Conservation (phyloP, 2,113 vertebrate species). For the Xiphias gladius region DNA sequence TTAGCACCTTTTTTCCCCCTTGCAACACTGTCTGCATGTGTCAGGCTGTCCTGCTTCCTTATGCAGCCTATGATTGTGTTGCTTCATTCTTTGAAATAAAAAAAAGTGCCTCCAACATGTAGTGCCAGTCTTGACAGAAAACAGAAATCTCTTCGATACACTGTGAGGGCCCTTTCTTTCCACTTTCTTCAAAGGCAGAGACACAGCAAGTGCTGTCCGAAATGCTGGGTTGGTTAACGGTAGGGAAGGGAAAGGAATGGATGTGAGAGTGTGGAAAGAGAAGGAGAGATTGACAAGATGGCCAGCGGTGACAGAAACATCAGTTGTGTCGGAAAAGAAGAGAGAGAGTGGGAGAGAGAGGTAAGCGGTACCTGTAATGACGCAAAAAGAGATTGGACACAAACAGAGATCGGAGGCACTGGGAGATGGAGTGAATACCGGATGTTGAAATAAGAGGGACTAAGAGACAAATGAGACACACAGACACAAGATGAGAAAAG, state of each 20-base stretch:
- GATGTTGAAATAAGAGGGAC: conserved; percentile 40
- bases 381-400: conserved; percentile 59
- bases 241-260: conserved; percentile 39
- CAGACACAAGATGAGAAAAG: conserved; percentile 31
- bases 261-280: conserved; percentile 27
- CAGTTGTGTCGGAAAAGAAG: conserved; percentile 58
- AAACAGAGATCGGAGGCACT: conserved; percentile 51
- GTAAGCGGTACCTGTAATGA: conserved; percentile 46
- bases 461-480: conserved; percentile 45
- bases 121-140: conserved; percentile 66
- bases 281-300: conserved; percentile 39
- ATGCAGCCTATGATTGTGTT: conserved; percentile 63
- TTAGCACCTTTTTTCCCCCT: conserved; percentile 21
- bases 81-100: conserved; percentile 76
- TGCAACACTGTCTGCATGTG: conserved; percentile 32
- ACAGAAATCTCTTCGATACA: conserved; percentile 72
- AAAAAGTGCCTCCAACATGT: conserved; percentile 61
- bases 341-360: conserved; percentile 15
- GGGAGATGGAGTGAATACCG: conserved; percentile 41
- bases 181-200: conserved; percentile 73
- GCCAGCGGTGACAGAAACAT: conserved; percentile 56
- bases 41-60: conserved; percentile 49
- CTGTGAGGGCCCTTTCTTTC: conserved; percentile 50
- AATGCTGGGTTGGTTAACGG: conserved; percentile 34
- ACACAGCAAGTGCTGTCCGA: conserved; percentile 56